Percentiles rank a stretch among this genome's conserved stretches.
Evolutionary conservation across 1,140 invertebrate species (phyloP).

Genomic region (Conopomorpha cramerella): DNA sequence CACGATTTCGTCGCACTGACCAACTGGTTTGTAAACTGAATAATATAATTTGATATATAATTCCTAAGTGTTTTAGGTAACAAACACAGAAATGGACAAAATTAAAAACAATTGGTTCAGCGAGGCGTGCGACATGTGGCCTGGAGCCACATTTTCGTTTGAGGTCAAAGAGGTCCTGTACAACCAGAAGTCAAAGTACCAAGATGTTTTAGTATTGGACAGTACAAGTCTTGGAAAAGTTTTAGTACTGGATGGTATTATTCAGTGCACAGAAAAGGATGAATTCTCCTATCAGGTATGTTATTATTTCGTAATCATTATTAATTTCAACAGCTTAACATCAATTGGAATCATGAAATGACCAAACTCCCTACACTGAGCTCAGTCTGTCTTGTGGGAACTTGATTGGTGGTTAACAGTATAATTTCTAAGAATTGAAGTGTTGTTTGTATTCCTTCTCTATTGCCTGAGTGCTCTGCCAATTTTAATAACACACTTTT

Average conservation of each 20-base stretch:
- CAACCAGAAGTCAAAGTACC: constrained; percentile 82
- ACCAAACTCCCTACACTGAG: too few relatives aligned
- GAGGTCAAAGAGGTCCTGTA: constrained; percentile 85
- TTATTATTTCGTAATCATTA: constrained; percentile 1
- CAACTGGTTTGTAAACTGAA: too few relatives aligned
- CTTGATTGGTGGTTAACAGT: too few relatives aligned
- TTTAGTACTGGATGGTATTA: constrained; percentile 92
- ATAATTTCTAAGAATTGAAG: not conserved
- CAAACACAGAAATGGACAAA: too few relatives aligned
- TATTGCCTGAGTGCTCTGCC: not conserved
- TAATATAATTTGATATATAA: too few relatives aligned
- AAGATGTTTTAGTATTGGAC: constrained; percentile 88
- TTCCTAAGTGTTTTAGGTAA: too few relatives aligned
- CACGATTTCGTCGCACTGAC: too few relatives aligned
- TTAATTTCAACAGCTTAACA: too few relatives aligned
- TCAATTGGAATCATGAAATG: too few relatives aligned
- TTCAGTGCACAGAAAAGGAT: constrained; percentile 95
- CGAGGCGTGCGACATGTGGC: constrained; percentile 88
- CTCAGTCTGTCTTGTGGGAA: too few relatives aligned
- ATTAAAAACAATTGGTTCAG: constrained; percentile 88
- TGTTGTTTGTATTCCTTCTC: not conserved
- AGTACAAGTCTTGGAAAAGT: constrained; percentile 91
- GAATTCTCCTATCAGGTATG: constrained; percentile 92
- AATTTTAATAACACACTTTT: too few relatives aligned
- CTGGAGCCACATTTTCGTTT: constrained; percentile 87